Base-by-base conservation (phyloP, 2,888 invertebrate genomes). In the Aproaerema taeniolella region DNA sequence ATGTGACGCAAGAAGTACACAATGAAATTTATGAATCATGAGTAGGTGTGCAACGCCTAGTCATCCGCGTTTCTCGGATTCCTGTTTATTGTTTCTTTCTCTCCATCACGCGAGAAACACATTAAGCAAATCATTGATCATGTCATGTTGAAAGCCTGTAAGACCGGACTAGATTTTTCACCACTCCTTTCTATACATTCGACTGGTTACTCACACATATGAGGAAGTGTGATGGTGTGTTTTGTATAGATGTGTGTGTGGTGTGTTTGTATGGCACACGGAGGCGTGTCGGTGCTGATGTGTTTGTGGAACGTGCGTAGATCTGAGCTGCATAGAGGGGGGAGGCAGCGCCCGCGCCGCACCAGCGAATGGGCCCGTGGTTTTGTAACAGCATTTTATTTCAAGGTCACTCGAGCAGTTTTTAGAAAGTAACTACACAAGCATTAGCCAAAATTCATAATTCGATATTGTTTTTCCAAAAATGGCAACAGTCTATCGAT, bases 321-420 rank as follows among this genome's bases (percentile, higher is more conserved):
- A 64, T 65, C 63, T 58, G 69, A 62, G 63, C 55, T 68, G 72
- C 70, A 63, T 43, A 58, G 61, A 61, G 58, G 56, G 56, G 56
- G 64, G 61, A 65, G 70, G 67, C 65, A 74, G 61, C 62, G 67
- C 66, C 68, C 72, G 70, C 66, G 17, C 28, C 24, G 28, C 73
- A 64, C 78, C 79, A 79, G 69, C 67, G 78, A 34, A 24, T 25
- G 35, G 37, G 78, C 62, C 66, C 75, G 80, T 81, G 73, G 79
- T 87, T 82, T 86, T 83, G 86, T 86, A 87, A 87, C 67, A 85
- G 70, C 76, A 74, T 77, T 85, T 80, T 80, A 79, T 83, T 85
- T 87, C 87, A 87, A 87, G 87, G 87, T 87, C 86, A 86, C 67
- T 66, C 68, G 71, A 80, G 75, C 75, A 81, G 80, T 82, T 83